These are phyloP conservation scores for Agriopis marginaria DNA, from an alignment of 2,888 invertebrate species.

Conservation along the genomic window DNA sequence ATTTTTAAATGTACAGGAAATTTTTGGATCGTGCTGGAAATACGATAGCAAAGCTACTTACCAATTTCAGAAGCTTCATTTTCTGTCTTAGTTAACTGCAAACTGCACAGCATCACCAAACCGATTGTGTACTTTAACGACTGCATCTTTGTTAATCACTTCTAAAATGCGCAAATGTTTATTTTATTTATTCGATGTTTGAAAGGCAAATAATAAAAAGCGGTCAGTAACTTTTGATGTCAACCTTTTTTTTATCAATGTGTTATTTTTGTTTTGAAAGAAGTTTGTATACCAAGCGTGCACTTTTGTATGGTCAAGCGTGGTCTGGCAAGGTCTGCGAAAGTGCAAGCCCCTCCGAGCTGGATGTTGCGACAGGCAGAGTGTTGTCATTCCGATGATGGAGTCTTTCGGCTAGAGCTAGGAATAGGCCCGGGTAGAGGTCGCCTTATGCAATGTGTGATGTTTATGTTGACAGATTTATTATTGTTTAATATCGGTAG, in stretches of 20 bases:
- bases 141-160: slow-evolving; percentile 53
- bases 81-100: slow-evolving; percentile 57
- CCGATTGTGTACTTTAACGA: slow-evolving; percentile 51
- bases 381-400: slow-evolving; percentile 48
- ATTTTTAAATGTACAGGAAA: no score
- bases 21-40: no score
- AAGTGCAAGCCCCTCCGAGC: slow-evolving; percentile 68
- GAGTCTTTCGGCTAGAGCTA: slow-evolving; percentile 44
- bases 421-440: slow-evolving; percentile 31
- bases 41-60: slow-evolving; percentile 49
- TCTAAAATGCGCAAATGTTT: slow-evolving; percentile 7
- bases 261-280: slow-evolving; percentile 5
- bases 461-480: slow-evolving; percentile 15
- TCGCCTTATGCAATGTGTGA: slow-evolving; percentile 39
- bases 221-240: not conserved
- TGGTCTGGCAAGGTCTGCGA: slow-evolving; percentile 60
- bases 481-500: no score
- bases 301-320: slow-evolving; percentile 52
- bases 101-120: slow-evolving; percentile 63
- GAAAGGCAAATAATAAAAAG: not conserved
- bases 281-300: slow-evolving; percentile 31
- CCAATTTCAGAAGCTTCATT: slow-evolving; percentile 66
- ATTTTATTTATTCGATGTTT: slow-evolving; percentile 14
- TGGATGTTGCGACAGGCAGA: slow-evolving; percentile 59
- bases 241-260: not conserved